Conservation (phyloP, 2,797 vertebrate species). For the Molossus alvarezi region DNA sequence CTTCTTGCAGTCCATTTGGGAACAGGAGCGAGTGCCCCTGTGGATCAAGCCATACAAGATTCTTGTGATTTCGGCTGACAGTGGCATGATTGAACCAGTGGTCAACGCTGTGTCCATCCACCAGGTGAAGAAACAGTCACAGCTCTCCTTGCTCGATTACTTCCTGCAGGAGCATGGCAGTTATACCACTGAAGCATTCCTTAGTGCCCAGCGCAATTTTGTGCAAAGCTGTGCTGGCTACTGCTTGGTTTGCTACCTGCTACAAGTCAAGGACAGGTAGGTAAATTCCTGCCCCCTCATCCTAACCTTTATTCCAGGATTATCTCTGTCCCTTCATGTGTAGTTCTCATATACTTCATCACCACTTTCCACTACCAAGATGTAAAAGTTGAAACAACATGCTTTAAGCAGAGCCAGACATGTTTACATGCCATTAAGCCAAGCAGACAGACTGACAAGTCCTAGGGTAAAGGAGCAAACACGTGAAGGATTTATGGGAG, state of each 20-base stretch:
- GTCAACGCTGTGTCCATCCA: constrained; percentile 98
- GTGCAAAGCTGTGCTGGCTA: constrained; percentile 98
- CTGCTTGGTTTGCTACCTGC: constrained; percentile 97
- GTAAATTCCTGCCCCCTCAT: constrained; percentile 33
- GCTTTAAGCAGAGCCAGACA: background rate
- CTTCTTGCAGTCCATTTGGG: constrained; percentile 94
- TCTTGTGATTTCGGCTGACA: constrained; percentile 97
- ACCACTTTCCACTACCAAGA: background rate
- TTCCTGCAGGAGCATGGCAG: constrained; percentile 96
- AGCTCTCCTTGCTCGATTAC: constrained; percentile 96
- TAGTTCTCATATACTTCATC: background rate
- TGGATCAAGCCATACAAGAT: constrained; percentile 99
- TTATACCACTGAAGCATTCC: constrained; percentile 95
- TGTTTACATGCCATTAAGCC: background rate
- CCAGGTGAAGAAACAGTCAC: constrained; percentile 98
- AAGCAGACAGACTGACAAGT: background rate
- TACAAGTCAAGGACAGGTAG: constrained; percentile 99
- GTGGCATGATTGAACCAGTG: constrained; percentile 98
- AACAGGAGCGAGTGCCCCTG: constrained; percentile 96
- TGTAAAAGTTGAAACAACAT: background rate
- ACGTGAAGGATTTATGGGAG: background rate
- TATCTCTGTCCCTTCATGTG: background rate
- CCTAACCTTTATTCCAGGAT: background rate
- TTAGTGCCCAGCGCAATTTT: constrained; percentile 96
- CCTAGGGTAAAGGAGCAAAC: background rate